Conservation (phyloP, 2,797 vertebrate species). For the Eremophila alpestris region DNA sequence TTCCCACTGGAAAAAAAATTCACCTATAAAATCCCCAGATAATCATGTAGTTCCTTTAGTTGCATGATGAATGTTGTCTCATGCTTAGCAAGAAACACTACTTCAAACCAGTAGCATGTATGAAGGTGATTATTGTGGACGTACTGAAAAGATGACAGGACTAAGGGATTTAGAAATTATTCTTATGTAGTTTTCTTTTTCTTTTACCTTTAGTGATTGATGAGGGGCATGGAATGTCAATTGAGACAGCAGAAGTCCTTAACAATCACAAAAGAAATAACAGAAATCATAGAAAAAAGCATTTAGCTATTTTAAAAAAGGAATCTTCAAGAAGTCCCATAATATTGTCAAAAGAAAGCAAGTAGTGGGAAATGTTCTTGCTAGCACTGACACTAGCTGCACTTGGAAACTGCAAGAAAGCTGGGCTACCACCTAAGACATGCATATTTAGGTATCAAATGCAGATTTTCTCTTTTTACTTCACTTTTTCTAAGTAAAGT, state of each 20-base stretch:
- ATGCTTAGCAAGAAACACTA: not conserved
- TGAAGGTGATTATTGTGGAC: not conserved
- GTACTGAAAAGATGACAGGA: not conserved
- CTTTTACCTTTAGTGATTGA: conserved; percentile 8
- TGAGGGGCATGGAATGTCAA: not conserved
- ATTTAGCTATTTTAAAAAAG: not conserved
- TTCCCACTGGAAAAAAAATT: not conserved
- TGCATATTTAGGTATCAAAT: not conserved
- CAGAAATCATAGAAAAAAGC: not conserved
- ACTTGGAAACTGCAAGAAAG: not conserved
- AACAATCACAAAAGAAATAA: not conserved
- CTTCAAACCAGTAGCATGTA: not conserved
- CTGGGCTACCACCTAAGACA: not conserved
- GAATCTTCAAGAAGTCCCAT: not conserved
- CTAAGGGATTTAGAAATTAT: not conserved
- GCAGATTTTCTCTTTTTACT: not conserved
- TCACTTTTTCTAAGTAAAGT: not conserved
- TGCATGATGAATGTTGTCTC: not conserved
- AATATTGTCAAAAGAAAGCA: not conserved
- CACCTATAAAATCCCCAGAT: not conserved
- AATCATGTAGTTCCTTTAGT: not conserved
- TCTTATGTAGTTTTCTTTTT: not conserved
- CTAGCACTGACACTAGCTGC: not conserved
- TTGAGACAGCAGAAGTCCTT: not conserved
- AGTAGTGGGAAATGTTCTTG: not conserved